Percentiles rank a stretch among this genome's conserved stretches.
phyloP scores from a whole-genome alignment of 1,140 invertebrate species.

The Leptinotarsa lineolata region DNA sequence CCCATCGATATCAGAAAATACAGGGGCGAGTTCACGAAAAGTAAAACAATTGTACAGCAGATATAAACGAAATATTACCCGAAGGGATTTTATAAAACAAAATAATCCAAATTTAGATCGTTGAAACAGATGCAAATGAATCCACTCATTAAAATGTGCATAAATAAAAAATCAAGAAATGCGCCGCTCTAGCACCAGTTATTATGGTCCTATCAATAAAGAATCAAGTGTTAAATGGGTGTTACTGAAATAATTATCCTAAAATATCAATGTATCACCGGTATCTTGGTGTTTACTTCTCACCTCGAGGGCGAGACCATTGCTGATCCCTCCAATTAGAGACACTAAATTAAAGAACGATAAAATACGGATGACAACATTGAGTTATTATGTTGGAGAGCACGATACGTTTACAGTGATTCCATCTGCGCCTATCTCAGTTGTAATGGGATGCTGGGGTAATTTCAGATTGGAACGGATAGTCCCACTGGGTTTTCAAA shows the following conservation, averaged over 20 bases:
- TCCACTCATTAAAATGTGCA: conserved; percentile 39
- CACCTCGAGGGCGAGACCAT: conserved; percentile 48
- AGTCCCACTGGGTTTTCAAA: conserved; percentile 20
- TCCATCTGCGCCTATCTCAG: not conserved
- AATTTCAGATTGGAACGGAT: conserved; percentile 4
- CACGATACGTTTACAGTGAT: conserved; percentile 16
- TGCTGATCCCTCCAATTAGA: conserved; percentile 54
- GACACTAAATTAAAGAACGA: conserved; percentile 54
- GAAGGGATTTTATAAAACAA: not conserved
- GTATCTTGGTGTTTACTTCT: conserved; percentile 44
- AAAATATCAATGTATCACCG: conserved; percentile 56
- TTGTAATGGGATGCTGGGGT: conserved; percentile 11
- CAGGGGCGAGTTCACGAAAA: not conserved
- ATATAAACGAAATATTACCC: not conserved
- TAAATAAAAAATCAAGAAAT: conserved; percentile 39
- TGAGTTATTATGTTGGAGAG: conserved; percentile 37
- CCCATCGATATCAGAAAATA: too few species aligned
- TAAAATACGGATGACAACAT: conserved; percentile 43
- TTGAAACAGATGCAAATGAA: conserved; percentile 19
- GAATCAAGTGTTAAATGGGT: conserved; percentile 54
- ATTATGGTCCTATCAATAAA: conserved; percentile 45
- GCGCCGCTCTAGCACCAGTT: conserved; percentile 33
- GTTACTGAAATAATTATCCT: conserved; percentile 56
- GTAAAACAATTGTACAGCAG: not conserved
- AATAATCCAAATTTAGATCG: not conserved